A percentile compares a stretch with the other conserved stretches of the same genome.
Evolutionary conservation across 2,113 vertebrate species (phyloP).

Genomic region (Progne subis): DNA sequence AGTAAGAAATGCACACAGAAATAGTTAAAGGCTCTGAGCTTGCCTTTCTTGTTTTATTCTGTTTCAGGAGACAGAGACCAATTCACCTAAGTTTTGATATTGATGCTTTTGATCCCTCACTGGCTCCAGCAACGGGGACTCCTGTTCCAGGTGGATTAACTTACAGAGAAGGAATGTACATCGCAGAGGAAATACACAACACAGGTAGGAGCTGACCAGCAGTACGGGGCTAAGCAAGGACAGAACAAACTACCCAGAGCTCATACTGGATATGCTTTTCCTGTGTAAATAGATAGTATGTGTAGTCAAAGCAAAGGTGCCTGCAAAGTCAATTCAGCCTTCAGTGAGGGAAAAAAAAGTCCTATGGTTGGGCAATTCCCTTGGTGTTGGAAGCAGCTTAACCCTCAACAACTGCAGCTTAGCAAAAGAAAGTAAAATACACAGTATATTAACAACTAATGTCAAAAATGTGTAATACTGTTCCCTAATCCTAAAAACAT

Average conservation of each 20-base stretch:
- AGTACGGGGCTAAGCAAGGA: background rate
- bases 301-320: background rate
- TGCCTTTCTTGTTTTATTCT: background rate
- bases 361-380: background rate
- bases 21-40: background rate
- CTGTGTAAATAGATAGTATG: background rate
- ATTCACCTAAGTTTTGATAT: slow-evolving; percentile 97
- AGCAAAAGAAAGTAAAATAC: background rate
- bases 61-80: slow-evolving; percentile 86
- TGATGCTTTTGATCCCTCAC: slow-evolving; percentile 92
- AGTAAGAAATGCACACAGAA: background rate
- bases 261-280: background rate
- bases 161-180: slow-evolving; percentile 95
- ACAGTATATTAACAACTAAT: background rate
- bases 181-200: slow-evolving; percentile 94
- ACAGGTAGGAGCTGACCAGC: slow-evolving; percentile 81
- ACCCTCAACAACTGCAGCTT: background rate
- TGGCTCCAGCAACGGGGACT: slow-evolving; percentile 95
- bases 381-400: background rate
- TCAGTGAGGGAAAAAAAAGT: background rate
- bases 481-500: background rate
- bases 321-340: background rate
- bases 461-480: background rate
- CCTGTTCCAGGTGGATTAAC: slow-evolving; percentile 93
- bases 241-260: background rate